phyloP scores from a whole-genome alignment of 2,113 vertebrate species.

The Ailurus styani region DNA sequence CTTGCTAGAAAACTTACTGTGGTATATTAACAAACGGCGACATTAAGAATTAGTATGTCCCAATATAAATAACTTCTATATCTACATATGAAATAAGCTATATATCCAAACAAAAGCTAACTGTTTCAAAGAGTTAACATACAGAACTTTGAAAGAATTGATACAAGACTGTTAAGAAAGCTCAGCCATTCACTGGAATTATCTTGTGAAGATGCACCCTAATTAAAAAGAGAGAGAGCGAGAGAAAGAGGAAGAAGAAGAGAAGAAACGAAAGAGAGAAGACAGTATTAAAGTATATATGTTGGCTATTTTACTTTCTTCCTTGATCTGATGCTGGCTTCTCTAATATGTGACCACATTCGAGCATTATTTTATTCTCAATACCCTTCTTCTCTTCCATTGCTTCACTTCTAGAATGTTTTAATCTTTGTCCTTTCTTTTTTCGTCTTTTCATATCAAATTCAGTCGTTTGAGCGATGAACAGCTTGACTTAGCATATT shows the following conservation, averaged over 20 bases:
- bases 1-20: constrained; percentile 14
- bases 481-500: constrained; percentile 90
- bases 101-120: constrained; percentile 34
- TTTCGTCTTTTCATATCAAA: constrained; percentile 85
- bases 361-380: constrained; percentile 62
- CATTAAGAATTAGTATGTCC: constrained; percentile 49
- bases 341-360: constrained; percentile 49
- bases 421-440: constrained; percentile 83
- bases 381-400: constrained; percentile 64
- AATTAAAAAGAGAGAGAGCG: constrained; percentile 4
- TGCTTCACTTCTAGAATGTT: constrained; percentile 82
- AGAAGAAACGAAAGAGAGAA: constrained; percentile 22
- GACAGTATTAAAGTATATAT: constrained; percentile 40
- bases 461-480: constrained; percentile 83
- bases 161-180: constrained; percentile 50
- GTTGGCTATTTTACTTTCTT: constrained; percentile 53
- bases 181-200: constrained; percentile 46
- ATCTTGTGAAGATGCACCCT: constrained; percentile 53
- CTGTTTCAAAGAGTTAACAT: constrained; percentile 24
- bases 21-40: constrained; percentile 21
- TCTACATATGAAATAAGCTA: constrained; percentile 46
- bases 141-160: constrained; percentile 64
- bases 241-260: background rate
- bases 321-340: constrained; percentile 39
- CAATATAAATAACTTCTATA: constrained; percentile 62